phyloP scores from a whole-genome alignment of 2,888 invertebrate genomes.

The Ormyrus labotus region DNA sequence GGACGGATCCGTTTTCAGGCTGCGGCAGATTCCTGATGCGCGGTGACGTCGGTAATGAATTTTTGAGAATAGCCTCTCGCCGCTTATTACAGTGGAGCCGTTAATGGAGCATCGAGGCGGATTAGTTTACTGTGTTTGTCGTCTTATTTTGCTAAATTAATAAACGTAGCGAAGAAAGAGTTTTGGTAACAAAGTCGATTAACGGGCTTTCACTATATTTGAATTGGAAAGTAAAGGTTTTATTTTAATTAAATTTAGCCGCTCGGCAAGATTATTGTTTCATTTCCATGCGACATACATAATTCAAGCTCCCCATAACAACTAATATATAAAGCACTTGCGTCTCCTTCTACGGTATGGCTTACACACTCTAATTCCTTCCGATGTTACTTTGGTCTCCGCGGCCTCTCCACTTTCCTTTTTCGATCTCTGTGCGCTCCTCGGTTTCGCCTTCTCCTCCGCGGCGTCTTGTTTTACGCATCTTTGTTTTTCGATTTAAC shows the following conservation, averaged over 20 bases:
- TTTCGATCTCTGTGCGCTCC: conserved; percentile 2
- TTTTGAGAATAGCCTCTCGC: conserved; percentile 2
- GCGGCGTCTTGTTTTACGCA: conserved; percentile 40
- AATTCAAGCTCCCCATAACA: too few species aligned
- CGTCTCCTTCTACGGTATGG: conserved; percentile 38
- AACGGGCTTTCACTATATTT: too few species aligned
- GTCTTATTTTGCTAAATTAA: too few species aligned
- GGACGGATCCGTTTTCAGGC: too few species aligned
- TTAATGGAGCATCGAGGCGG: too few species aligned
- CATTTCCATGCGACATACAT: too few species aligned
- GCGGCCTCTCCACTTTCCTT: conserved; percentile 32
- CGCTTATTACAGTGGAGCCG: not conserved
- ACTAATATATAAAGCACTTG: conserved; percentile 9
- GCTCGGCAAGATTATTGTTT: too few species aligned
- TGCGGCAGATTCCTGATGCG: not conserved
- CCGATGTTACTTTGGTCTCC: conserved; percentile 41
- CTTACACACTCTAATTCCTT: conserved; percentile 49
- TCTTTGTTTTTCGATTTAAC: conserved; percentile 44
- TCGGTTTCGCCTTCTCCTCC: not conserved
- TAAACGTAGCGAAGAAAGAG: too few species aligned
- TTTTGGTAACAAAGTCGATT: too few species aligned
- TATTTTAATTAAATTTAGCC: too few species aligned
- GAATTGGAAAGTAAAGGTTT: too few species aligned
- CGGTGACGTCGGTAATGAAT: conserved; percentile 12
- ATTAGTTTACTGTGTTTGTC: too few species aligned